These are phyloP conservation scores for Stichodactyla helianthus DNA, from an alignment of 64 coral and sea anemone genomes.

Conservation along the genomic window DNA sequence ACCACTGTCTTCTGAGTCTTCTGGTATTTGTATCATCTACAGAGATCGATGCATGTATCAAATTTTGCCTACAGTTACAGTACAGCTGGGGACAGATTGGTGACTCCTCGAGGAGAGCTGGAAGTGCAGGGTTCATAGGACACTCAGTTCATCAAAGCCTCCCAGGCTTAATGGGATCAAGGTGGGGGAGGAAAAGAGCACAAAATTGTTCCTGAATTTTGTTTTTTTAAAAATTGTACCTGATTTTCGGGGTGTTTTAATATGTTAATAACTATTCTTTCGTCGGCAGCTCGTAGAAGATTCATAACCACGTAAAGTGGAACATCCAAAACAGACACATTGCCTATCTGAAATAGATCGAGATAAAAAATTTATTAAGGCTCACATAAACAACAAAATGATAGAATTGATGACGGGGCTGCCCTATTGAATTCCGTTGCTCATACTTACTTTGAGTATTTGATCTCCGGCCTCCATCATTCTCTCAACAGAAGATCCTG, in stretches of 20 bases:
- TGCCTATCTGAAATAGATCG: neutral
- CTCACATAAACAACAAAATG: neutral
- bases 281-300: slow-evolving; percentile 39
- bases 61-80: neutral
- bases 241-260: slow-evolving; percentile 30
- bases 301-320: slow-evolving; percentile 40
- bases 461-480: slow-evolving; percentile 39
- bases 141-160: too few relatives aligned
- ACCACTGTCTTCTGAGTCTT: slow-evolving; percentile 29
- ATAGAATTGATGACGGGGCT: neutral
- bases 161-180: too few relatives aligned
- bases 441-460: slow-evolving; percentile 20
- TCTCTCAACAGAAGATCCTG: slow-evolving; percentile 1
- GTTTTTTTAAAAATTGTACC: neutral
- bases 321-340: slow-evolving; percentile 33
- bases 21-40: neutral
- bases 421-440: neutral
- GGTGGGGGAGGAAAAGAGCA: too few relatives aligned
- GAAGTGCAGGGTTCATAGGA: too few relatives aligned
- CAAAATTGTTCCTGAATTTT: too few relatives aligned
- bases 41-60: neutral
- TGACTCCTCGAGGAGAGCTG: too few relatives aligned
- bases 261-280: slow-evolving; percentile 35
- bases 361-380: neutral
- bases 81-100: neutral